These are phyloP conservation scores for Ficedula albicollis DNA, from an alignment of 2,797 vertebrate genomes.

Conservation along the genomic window DNA sequence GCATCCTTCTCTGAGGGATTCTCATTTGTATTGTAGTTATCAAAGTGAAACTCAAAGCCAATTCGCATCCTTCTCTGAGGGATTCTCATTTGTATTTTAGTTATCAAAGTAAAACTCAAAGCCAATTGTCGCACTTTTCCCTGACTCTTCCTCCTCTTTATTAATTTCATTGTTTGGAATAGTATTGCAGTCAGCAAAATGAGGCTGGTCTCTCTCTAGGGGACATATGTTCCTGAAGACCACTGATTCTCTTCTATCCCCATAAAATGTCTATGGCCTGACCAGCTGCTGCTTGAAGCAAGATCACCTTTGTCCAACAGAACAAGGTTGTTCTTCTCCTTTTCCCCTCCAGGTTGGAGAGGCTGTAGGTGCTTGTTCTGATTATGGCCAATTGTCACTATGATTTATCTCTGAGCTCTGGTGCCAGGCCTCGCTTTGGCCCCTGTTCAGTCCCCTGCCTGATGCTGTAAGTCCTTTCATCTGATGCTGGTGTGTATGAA, in stretches of 20 bases:
- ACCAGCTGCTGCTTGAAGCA: neutral
- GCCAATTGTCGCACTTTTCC: neutral
- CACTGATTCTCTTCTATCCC: neutral
- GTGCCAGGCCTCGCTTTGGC: neutral
- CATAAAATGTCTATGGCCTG: neutral
- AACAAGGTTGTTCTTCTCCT: neutral
- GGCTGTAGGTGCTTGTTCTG: neutral
- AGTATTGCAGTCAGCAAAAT: neutral
- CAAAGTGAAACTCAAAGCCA: neutral
- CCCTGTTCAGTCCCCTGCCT: neutral
- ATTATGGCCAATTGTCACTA: neutral
- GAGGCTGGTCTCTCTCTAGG: neutral
- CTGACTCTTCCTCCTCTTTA: neutral
- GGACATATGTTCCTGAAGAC: neutral
- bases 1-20: neutral
- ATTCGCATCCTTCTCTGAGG: neutral
- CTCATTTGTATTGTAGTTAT: neutral
- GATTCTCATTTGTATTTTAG: neutral
- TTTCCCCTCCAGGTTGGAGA: neutral
- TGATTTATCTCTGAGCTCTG: neutral
- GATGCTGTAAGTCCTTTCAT: neutral
- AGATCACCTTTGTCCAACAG: neutral
- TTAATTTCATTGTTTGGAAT: neutral
- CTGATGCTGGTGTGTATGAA: neutral
- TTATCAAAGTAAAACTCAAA: neutral